These are phyloP conservation scores for Acromyrmex heyeri DNA, from an alignment of 1,140 invertebrate genomes.

Conservation along the genomic window DNA sequence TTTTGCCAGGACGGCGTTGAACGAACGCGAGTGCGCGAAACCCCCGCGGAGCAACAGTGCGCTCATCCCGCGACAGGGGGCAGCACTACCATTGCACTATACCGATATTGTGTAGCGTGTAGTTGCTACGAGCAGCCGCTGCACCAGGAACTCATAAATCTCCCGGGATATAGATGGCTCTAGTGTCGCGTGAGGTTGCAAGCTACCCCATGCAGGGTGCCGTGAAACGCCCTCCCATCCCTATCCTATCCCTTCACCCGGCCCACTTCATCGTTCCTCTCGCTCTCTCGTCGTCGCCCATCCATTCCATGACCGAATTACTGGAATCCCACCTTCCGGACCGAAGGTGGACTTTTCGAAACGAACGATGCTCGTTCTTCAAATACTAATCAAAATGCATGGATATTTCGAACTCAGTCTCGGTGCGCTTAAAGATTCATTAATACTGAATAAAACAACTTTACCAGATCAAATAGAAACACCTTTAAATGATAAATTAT, in stretches of 20 bases:
- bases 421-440: constrained; percentile 24
- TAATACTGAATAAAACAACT: background rate
- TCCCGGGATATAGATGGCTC: constrained; percentile 86
- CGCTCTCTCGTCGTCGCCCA: constrained; percentile 32
- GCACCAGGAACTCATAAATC: constrained; percentile 86
- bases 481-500: constrained; percentile 5
- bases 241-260: constrained; percentile 72
- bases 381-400: constrained; percentile 57
- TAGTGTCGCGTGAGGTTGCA: constrained; percentile 85
- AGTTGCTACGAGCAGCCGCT: constrained; percentile 84
- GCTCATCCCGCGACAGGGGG: constrained; percentile 85
- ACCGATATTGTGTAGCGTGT: constrained; percentile 84
- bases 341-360: constrained; percentile 71
- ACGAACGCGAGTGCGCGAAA: constrained; percentile 86
- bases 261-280: constrained; percentile 68
- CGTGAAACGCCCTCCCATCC: constrained; percentile 82
- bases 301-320: constrained; percentile 83
- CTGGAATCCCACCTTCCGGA: constrained; percentile 82
- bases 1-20: constrained; percentile 81
- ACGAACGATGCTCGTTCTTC: constrained; percentile 35
- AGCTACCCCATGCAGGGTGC: constrained; percentile 86
- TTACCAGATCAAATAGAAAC: background rate
- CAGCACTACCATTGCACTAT: constrained; percentile 79
- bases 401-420: constrained; percentile 5
- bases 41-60: constrained; percentile 85